Conservation (phyloP, 2,888 invertebrate genomes). For the Drosophila infuscata region DNA sequence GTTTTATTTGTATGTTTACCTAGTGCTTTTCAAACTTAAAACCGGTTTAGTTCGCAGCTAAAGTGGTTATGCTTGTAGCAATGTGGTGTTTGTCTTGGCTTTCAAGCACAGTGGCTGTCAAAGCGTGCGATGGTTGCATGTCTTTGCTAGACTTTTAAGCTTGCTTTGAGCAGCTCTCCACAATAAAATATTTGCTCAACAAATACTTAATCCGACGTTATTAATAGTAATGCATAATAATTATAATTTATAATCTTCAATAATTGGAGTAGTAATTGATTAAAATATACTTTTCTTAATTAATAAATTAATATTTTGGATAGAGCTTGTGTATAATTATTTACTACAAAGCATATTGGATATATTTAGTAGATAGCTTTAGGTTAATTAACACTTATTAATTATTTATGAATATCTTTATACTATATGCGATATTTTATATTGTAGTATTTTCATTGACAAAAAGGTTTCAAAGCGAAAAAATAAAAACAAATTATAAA, state of each 20-base stretch:
- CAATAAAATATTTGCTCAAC: not conserved
- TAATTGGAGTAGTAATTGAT: not conserved
- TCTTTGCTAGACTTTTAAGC: constrained; percentile 4
- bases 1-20: not conserved
- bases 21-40: constrained; percentile 15
- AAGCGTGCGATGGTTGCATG: constrained; percentile 2
- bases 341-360: not conserved
- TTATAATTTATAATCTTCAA: too few species aligned
- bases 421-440: too few species aligned
- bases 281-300: not conserved
- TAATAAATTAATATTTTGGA: not conserved
- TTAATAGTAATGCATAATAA: not conserved
- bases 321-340: not conserved
- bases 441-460: not conserved
- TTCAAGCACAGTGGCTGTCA: not conserved
- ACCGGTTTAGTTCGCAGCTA: constrained; percentile 24
- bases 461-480: not conserved
- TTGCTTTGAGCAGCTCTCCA: not conserved
- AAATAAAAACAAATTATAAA: not conserved
- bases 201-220: not conserved
- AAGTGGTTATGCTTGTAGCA: too few species aligned
- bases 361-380: not conserved
- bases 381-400: not conserved
- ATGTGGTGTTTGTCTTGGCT: constrained; percentile 16
- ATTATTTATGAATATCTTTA: not conserved